phyloP scores from a whole-genome alignment of 2,888 invertebrate species.

The Sinopyrophorus schimmeli region DNA sequence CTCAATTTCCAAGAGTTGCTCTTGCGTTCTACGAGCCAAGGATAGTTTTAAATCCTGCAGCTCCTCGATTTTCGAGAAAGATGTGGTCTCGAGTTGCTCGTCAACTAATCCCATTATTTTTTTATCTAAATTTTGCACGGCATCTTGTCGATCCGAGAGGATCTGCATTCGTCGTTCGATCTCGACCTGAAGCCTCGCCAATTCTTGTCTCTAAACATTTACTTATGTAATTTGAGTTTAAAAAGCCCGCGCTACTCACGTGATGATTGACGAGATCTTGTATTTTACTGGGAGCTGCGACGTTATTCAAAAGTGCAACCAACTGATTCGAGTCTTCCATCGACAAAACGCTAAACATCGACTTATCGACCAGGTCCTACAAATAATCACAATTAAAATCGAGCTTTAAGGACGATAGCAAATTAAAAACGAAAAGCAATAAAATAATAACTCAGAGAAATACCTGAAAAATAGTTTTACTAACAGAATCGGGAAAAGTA shows the following conservation, averaged over 20 bases:
- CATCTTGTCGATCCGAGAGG: slow-evolving; percentile 65
- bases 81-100: slow-evolving; percentile 56
- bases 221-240: too few relatives aligned
- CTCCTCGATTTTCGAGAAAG: slow-evolving; percentile 37
- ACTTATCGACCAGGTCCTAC: slow-evolving; percentile 60
- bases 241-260: too few relatives aligned
- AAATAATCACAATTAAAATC: slow-evolving; percentile 2
- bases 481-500: slow-evolving; percentile 47
- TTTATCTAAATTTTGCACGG: slow-evolving; percentile 71
- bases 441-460: slow-evolving; percentile 33
- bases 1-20: slow-evolving; percentile 58
- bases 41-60: slow-evolving; percentile 52
- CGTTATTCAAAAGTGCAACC: slow-evolving; percentile 66
- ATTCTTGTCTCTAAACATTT: slow-evolving; percentile 67
- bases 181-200: slow-evolving; percentile 71
- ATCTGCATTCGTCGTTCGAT: slow-evolving; percentile 65
- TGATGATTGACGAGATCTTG: slow-evolving; percentile 72
- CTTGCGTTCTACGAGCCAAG: slow-evolving; percentile 56
- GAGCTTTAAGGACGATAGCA: too few relatives aligned
- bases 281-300: slow-evolving; percentile 69
- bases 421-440: not conserved
- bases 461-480: slow-evolving; percentile 51
- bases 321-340: slow-evolving; percentile 65
- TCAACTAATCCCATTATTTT: slow-evolving; percentile 69
- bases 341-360: slow-evolving; percentile 58